Percentiles rank a stretch among this genome's conserved stretches.
phyloP scores from a whole-genome alignment of 1,140 invertebrate genomes.

The Cotesia chilonis region DNA sequence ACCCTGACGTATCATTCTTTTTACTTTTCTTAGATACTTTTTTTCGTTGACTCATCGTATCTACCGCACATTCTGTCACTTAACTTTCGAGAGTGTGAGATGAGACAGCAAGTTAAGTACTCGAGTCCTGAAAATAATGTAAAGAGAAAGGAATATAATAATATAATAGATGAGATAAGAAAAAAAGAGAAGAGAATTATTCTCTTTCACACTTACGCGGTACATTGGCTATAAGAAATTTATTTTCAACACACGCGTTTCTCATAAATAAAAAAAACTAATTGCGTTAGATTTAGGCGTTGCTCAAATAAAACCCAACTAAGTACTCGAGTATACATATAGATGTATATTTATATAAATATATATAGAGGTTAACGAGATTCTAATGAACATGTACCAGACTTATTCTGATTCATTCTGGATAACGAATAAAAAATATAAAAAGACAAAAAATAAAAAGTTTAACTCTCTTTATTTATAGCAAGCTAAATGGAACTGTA shows the following conservation, averaged over 20 bases:
- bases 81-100: background rate
- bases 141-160: background rate
- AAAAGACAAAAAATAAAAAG: background rate
- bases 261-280: too few species aligned
- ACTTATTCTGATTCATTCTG: conserved; percentile 1
- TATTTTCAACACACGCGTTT: too few species aligned
- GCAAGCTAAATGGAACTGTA: background rate
- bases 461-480: background rate
- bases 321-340: too few species aligned
- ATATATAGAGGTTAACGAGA: too few species aligned
- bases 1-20: background rate
- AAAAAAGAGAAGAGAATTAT: too few species aligned
- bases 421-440: background rate
- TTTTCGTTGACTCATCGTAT: conserved; percentile 4
- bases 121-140: background rate
- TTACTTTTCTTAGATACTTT: background rate
- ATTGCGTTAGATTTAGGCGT: too few species aligned
- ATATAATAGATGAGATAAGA: background rate
- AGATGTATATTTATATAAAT: too few species aligned
- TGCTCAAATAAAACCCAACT: too few species aligned
- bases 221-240: too few species aligned
- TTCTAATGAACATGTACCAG: background rate
- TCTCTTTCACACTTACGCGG: too few species aligned
- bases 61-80: conserved; percentile 4
- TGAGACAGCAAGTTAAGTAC: background rate